A percentile compares a stretch with the other conserved stretches of the same genome.
These are phyloP conservation scores for Ptiloglossa arizonensis DNA, from an alignment of 1,140 invertebrate species.

Conservation along the genomic window DNA sequence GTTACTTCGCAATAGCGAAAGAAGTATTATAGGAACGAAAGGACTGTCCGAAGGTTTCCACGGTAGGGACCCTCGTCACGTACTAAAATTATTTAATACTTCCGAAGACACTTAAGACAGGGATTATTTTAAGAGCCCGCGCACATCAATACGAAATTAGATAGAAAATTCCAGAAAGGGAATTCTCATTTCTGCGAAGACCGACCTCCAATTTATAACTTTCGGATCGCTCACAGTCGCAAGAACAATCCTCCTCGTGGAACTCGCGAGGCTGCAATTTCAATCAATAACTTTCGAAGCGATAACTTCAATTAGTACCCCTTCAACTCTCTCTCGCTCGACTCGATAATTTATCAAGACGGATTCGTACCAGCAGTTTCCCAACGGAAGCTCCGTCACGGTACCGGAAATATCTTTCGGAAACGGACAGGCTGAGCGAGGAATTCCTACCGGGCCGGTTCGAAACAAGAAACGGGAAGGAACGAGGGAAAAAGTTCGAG, in stretches of 20 bases:
- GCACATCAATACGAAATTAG: no score
- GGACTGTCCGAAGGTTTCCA: no score
- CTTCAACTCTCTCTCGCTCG: neutral
- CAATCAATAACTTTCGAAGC: neutral
- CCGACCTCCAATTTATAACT: no score
- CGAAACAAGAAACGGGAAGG: constrained; percentile 23
- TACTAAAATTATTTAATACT: no score
- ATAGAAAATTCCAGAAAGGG: no score
- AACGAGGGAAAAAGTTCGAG: constrained; percentile 5
- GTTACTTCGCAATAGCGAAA: no score
- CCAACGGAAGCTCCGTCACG: neutral
- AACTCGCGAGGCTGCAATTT: neutral
- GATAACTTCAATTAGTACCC: constrained; percentile 28
- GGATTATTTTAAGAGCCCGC: no score
- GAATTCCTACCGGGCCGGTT: constrained; percentile 5
- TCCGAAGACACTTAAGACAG: no score
- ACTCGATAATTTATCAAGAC: constrained; percentile 24
- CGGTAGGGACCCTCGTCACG: no score
- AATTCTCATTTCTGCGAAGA: neutral
- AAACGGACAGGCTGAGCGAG: neutral
- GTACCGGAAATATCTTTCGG: constrained; percentile 9
- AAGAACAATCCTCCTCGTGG: neutral
- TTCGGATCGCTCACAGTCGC: neutral
- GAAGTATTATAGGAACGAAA: no score
- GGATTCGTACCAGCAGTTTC: constrained; percentile 13